Percentiles rank a stretch among this genome's conserved stretches.
Conservation (phyloP, 2,113 vertebrate species). For the Kryptolebias marmoratus region DNA sequence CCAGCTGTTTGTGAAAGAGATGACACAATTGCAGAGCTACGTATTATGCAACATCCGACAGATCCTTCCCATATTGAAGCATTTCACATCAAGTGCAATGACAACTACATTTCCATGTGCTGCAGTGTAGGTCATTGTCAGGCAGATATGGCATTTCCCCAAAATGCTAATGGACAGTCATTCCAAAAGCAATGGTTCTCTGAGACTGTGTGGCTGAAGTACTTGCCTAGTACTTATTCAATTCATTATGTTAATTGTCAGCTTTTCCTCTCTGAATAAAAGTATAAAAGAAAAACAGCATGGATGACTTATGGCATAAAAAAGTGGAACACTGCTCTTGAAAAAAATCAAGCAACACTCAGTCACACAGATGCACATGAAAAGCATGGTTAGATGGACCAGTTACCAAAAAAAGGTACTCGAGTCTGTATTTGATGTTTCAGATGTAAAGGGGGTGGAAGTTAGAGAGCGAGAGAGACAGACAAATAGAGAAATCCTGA, state of each 20-base stretch:
- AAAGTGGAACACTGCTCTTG: not conserved
- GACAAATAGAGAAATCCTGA: not conserved
- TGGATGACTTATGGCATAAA: not conserved
- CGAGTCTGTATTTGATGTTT: not conserved
- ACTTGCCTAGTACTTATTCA: not conserved
- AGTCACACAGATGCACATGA: not conserved
- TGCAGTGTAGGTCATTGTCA: not conserved
- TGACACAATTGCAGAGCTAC: too few species aligned
- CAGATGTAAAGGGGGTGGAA: not conserved
- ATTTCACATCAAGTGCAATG: not conserved
- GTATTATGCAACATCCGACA: too few species aligned
- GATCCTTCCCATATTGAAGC: not conserved
- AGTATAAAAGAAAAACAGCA: not conserved
- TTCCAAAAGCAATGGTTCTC: not conserved
- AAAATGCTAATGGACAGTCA: not conserved
- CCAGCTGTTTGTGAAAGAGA: too few species aligned
- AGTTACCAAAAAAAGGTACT: not conserved
- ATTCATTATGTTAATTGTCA: not conserved
- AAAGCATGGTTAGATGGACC: conserved; percentile 1
- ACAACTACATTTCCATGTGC: not conserved
- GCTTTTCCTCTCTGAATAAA: not conserved
- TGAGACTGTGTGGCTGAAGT: not conserved
- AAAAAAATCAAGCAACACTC: not conserved
- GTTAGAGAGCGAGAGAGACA: not conserved
- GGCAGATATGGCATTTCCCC: not conserved